Evolutionary conservation across 2,888 invertebrate species (phyloP).

Genomic region (Hipparchia semele): DNA sequence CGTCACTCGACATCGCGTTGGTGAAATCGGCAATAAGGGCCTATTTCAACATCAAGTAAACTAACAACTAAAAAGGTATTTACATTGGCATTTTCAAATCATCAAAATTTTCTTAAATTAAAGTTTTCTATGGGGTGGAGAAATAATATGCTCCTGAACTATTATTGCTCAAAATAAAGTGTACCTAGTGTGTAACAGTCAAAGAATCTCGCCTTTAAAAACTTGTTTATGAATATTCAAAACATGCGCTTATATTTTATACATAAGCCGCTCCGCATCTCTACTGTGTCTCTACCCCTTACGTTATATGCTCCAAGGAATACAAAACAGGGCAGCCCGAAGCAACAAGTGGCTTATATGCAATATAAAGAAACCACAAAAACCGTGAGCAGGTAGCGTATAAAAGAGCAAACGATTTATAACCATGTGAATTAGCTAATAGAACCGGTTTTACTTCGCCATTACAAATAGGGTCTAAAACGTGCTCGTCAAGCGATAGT

Average conservation of each 20-base stretch:
- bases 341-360: slow-evolving; percentile 79
- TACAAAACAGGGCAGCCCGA: slow-evolving; percentile 66
- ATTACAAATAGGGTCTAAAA: slow-evolving; percentile 52
- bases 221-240: slow-evolving; percentile 39
- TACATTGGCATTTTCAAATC: too few species aligned
- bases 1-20: too few species aligned
- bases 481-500: slow-evolving; percentile 54
- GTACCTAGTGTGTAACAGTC: neutral
- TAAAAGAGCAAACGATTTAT: slow-evolving; percentile 61
- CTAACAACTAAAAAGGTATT: too few species aligned
- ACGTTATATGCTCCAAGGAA: slow-evolving; percentile 52
- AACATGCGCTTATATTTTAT: slow-evolving; percentile 37
- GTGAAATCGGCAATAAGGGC: too few species aligned
- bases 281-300: slow-evolving; percentile 42
- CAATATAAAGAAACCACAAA: slow-evolving; percentile 75
- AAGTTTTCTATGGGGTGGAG: too few species aligned
- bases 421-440: slow-evolving; percentile 62
- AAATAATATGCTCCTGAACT: too few species aligned
- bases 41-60: too few species aligned
- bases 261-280: slow-evolving; percentile 41
- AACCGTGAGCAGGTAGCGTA: slow-evolving; percentile 73
- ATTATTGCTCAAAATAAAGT: neutral
- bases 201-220: slow-evolving; percentile 25
- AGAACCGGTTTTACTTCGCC: slow-evolving; percentile 68
- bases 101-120: too few species aligned